Evolutionary conservation across 2,888 invertebrate genomes (phyloP), one percentile per base, ranked within the genome.

Genomic region (Sarcophaga carnaria): DNA sequence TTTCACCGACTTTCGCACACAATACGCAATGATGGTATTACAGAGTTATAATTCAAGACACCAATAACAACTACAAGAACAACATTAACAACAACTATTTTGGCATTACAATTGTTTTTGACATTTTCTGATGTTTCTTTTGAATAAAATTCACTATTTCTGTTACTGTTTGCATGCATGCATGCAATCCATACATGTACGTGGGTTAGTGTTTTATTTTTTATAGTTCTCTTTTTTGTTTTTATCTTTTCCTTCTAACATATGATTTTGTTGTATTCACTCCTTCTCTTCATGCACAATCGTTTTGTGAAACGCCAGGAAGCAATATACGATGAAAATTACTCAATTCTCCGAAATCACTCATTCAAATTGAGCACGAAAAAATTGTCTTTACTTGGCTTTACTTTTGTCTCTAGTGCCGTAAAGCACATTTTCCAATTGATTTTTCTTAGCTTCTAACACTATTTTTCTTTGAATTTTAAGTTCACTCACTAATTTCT

Each of bases 71-170:
- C 1, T 37, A 37, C 37, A 37, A 37, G 6, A 37, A 8, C 6
- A 37, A 37, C 8, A 70, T 17, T n/a, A 64, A 63, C 63, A 71
- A 75, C 69, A 70, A 64, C 37, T 37, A 37, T 37, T 37, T 37
- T 37, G 37, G 37, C 37, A 37, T 67, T 45, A 70, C 25, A 17
- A 80, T 78, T 62, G n/a, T 10, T 37, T 80, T 81, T 83, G 83
- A 86, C 86, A 86, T 80, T 86, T 86, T 74, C 76, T 64, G 12
- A 4, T 72, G 11, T n/a, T 69, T 47, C n/a, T 69, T 83, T 79
- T 5, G 70, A 59, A 27, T 27, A 14, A 59, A 70, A 70, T 75
- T 59, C 79, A 60, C 83, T 66, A 77, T 71, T 37, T 70, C n/a
- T 63, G 59, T 80, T 27, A 20, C 12, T 37, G 72, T 72, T 70